Conservation (phyloP, 2,797 vertebrate genomes). For the Graptemys geographica region DNA sequence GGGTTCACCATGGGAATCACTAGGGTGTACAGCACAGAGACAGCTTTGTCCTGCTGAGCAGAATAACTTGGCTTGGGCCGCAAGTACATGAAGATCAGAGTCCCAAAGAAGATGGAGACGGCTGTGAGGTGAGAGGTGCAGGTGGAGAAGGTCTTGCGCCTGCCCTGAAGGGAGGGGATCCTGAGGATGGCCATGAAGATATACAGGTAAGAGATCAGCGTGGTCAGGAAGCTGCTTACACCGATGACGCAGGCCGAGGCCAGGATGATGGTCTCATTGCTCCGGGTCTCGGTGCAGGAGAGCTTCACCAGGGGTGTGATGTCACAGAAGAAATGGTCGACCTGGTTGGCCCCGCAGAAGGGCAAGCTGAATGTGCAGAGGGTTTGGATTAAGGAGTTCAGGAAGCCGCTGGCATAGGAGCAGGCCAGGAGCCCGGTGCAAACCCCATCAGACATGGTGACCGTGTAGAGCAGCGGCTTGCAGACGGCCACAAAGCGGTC, state of each 20-base stretch:
- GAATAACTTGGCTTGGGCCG: background rate
- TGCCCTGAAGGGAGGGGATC: background rate
- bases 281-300: background rate
- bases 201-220: background rate
- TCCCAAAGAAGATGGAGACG: background rate
- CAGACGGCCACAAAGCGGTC: slow-evolving; percentile 7
- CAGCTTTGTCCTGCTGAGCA: background rate
- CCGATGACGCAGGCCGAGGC: background rate
- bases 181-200: background rate
- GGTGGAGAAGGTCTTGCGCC: background rate
- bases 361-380: background rate
- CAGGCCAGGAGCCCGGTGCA: background rate
- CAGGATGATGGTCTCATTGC: background rate
- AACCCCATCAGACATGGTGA: background rate
- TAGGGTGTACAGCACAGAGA: background rate
- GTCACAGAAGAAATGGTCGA: background rate
- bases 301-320: background rate
- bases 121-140: background rate
- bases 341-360: background rate
- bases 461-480: background rate
- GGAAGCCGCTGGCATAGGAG: background rate
- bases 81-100: background rate
- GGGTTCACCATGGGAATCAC: background rate
- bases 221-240: background rate
- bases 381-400: background rate